Percentiles rank a stretch among this genome's conserved stretches.
Conservation (phyloP, 37 sponge, comb jelly and placozoan species). For the Theonella swinhoei region DNA sequence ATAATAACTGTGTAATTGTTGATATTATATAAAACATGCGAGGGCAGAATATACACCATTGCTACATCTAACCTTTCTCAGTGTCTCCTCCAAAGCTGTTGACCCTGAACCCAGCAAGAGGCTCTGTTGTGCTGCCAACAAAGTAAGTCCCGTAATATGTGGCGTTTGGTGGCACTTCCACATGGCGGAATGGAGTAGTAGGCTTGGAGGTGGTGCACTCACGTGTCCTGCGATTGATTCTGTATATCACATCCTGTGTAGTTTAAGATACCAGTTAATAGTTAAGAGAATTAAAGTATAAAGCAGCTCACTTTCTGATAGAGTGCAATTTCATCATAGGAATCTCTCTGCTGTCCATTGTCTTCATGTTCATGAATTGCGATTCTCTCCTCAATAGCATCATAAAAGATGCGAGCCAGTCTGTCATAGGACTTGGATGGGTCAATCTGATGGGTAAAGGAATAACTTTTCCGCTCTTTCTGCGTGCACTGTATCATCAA, state of each 20-base stretch:
- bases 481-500: no score
- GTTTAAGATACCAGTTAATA: not conserved
- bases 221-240: conserved; percentile 9
- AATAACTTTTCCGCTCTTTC: no score
- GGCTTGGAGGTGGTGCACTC: conserved; percentile 21
- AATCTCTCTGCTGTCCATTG: not conserved
- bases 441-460: no score
- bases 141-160: conserved; percentile 15
- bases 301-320: conserved; percentile 20
- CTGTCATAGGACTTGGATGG: not conserved
- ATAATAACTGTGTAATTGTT: not conserved
- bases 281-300: not conserved
- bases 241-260: conserved; percentile 20
- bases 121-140: conserved; percentile 30
- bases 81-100: not conserved
- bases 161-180: conserved; percentile 36
- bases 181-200: conserved; percentile 25
- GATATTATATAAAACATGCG: no score
- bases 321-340: conserved; percentile 36
- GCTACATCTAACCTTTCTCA: not conserved
- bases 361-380: conserved; percentile 22
- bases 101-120: conserved; percentile 17
- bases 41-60: no score
- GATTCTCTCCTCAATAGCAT: conserved; percentile 20
- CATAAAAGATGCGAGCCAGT: conserved; percentile 12